Conservation (phyloP, 2,113 vertebrate genomes). For the Reinhardtius hippoglossoides region DNA sequence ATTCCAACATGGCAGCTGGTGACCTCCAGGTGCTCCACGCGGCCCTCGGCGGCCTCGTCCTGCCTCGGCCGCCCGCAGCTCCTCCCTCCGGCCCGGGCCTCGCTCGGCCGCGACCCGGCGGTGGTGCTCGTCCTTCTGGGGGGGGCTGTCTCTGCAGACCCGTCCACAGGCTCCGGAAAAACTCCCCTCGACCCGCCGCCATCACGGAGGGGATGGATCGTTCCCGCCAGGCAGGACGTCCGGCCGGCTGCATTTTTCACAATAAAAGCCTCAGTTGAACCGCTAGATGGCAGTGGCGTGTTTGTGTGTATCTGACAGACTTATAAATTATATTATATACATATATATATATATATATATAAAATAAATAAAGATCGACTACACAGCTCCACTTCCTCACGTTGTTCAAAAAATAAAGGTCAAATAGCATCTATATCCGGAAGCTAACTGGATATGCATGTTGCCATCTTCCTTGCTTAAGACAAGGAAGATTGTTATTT, state of each 20-base stretch:
- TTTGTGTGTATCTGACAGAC: too few relatives aligned
- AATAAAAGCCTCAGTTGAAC: constrained; percentile 11
- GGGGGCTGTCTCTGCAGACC: background rate
- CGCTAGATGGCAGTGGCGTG: background rate
- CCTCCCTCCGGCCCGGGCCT: too few relatives aligned
- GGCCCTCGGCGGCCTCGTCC: rapidly evolving
- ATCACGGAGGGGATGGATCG: background rate
- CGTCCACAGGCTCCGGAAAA: background rate
- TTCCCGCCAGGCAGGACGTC: constrained; percentile 1
- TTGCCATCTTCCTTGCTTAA: too few relatives aligned
- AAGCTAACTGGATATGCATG: too few relatives aligned
- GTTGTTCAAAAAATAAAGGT: too few relatives aligned
- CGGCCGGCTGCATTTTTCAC: background rate
- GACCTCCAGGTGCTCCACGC: constrained; percentile 18
- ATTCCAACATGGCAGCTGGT: background rate
- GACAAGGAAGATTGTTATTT: too few relatives aligned
- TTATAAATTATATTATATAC: too few relatives aligned
- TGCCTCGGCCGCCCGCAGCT: rapidly evolving
- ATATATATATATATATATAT: too few relatives aligned
- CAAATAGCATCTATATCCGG: too few relatives aligned
- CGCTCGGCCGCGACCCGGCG: background rate
- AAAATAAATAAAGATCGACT: too few relatives aligned
- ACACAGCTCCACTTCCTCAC: too few relatives aligned
- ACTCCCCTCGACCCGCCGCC: constrained; percentile 35
- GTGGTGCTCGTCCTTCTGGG: background rate